A percentile compares a stretch with the other conserved stretches of the same genome.
Conservation (phyloP, 2,797 vertebrate species). For the Cyprinella venusta region DNA sequence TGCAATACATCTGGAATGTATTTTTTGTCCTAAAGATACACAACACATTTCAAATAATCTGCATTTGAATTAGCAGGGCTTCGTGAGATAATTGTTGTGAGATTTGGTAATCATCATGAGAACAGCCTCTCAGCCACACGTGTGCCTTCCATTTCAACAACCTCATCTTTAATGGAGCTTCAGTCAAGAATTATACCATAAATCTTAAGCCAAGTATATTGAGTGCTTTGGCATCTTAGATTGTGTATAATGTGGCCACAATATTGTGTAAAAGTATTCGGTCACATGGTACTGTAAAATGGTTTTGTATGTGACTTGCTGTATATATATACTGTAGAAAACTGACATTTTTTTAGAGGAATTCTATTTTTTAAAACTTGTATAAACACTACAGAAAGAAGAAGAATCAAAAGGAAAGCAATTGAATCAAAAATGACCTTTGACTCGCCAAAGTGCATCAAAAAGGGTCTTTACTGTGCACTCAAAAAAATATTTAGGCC, state of each 20-base stretch:
- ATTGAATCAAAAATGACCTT: constrained; percentile 40
- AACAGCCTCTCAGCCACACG: constrained; percentile 33
- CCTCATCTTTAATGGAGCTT: constrained; percentile 34
- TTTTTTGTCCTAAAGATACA: neutral
- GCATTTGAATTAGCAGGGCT: neutral
- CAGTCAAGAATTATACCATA: constrained; percentile 1
- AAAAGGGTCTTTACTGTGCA: constrained; percentile 66
- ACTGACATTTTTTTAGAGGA: constrained; percentile 63
- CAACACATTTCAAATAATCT: neutral
- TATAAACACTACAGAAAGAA: constrained; percentile 78
- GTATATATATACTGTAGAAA: constrained; percentile 64
- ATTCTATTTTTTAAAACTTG: constrained; percentile 77
- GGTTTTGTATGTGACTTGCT: constrained; percentile 60
- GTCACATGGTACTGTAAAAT: constrained; percentile 55
- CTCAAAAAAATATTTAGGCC: no score
- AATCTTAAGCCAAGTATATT: constrained; percentile 1
- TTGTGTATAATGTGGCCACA: constrained; percentile 24
- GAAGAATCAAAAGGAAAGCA: constrained; percentile 75
- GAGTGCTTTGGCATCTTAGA: neutral
- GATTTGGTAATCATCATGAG: constrained; percentile 15
- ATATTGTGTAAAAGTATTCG: constrained; percentile 34
- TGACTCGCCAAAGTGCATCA: constrained; percentile 81
- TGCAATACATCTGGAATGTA: neutral
- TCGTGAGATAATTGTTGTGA: constrained; percentile 8
- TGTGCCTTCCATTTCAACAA: constrained; percentile 64